Percentiles rank a stretch among this genome's conserved stretches.
Evolutionary conservation across 1,140 invertebrate species (phyloP).

Genomic region (Goniozus legneri): DNA sequence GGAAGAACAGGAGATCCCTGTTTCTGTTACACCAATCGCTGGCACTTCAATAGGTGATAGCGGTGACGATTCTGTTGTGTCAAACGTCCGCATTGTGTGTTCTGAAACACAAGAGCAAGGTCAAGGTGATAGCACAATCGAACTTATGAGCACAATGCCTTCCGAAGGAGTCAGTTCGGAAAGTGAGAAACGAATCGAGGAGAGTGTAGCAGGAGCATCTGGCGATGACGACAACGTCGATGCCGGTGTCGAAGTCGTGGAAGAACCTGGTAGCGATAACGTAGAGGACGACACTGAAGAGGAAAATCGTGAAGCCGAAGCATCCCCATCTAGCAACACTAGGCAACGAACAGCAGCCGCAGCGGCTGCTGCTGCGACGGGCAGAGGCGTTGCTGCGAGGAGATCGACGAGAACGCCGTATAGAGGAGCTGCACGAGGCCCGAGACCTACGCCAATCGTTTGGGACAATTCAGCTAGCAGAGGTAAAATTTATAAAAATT

Average conservation of each 20-base stretch:
- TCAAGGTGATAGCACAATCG: conserved; percentile 33
- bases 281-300: conserved; percentile 68
- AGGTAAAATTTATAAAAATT: conserved; percentile 23
- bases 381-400: conserved; percentile 18
- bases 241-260: conserved; percentile 34
- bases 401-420: conserved; percentile 29
- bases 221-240: conserved; percentile 42
- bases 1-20: conserved; percentile 38
- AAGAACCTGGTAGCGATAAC: conserved; percentile 31
- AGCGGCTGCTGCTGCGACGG: conserved; percentile 18
- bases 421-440: conserved; percentile 27
- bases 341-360: conserved; percentile 34
- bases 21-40: conserved; percentile 24
- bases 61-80: conserved; percentile 30
- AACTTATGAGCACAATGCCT: conserved; percentile 34
- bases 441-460: conserved; percentile 49
- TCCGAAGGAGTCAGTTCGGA: conserved; percentile 58
- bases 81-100: conserved; percentile 32
- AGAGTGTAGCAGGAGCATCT: conserved; percentile 41
- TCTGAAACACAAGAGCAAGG: conserved; percentile 36
- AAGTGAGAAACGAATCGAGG: conserved; percentile 59
- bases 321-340: conserved; percentile 54
- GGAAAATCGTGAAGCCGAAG: conserved; percentile 53
- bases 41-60: conserved; percentile 17
- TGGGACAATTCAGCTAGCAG: conserved; percentile 36